Percentiles rank a stretch among this genome's conserved stretches.
phyloP scores from a whole-genome alignment of 2,888 invertebrate species.

The Fragum fragum region DNA sequence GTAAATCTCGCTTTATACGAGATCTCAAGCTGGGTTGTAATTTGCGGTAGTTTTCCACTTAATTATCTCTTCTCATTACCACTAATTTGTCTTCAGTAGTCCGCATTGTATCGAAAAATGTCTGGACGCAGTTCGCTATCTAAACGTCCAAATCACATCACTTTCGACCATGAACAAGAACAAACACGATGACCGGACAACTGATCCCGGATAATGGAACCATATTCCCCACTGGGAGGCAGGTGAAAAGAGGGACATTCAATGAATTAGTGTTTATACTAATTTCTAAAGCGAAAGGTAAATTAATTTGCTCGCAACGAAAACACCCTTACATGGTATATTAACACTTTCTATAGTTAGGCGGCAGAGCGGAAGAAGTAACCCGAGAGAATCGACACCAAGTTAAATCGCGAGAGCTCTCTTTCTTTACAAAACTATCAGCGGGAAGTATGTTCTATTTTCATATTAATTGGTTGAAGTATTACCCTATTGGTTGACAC shows the following conservation, averaged over 20 bases:
- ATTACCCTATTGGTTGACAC: conserved; percentile 30
- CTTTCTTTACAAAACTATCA: conserved; percentile 17
- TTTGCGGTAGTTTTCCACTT: conserved; percentile 70
- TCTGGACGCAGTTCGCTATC: conserved; percentile 35
- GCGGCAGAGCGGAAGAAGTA: conserved; percentile 55
- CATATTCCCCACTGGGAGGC: conserved; percentile 49
- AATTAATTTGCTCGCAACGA: conserved; percentile 69
- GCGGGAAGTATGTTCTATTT: conserved; percentile 27
- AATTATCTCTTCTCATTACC: conserved; percentile 68
- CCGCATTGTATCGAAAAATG: conserved; percentile 50
- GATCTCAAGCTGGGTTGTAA: conserved; percentile 60
- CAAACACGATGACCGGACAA: conserved; percentile 63
- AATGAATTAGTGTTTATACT: conserved; percentile 62
- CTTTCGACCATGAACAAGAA: conserved; percentile 41
- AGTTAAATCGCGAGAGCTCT: conserved; percentile 26
- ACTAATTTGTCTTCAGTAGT: conserved; percentile 66
- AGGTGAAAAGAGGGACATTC: conserved; percentile 65
- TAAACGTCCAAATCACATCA: conserved; percentile 49
- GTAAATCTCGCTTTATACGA: conserved; percentile 55
- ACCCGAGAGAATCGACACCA: conserved; percentile 58
- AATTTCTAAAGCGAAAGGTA: conserved; percentile 60
- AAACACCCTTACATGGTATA: conserved; percentile 63
- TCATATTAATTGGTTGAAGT: conserved; percentile 27
- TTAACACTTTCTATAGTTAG: conserved; percentile 63
- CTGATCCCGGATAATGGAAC: conserved; percentile 50